phyloP scores from a whole-genome alignment of 2,113 vertebrate genomes.

The Percina caprodes region DNA sequence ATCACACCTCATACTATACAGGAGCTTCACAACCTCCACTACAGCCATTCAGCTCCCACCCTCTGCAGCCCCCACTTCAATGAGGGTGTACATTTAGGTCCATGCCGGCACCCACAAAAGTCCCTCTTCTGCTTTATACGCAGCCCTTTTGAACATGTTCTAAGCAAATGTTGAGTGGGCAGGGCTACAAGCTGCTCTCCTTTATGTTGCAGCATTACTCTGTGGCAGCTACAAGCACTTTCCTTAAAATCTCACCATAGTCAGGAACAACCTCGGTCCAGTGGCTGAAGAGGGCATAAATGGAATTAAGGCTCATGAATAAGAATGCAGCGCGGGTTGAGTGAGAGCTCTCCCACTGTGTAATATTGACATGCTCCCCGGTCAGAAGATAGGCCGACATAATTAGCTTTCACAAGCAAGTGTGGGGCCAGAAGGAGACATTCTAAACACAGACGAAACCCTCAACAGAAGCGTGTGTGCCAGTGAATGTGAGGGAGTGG shows the following conservation, averaged over 20 bases:
- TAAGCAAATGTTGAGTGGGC: slow-evolving; percentile 19
- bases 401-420: slow-evolving; percentile 72
- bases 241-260: slow-evolving; percentile 34
- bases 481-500: neutral
- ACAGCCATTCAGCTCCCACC: neutral
- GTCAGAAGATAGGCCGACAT: slow-evolving; percentile 71
- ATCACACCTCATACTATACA: neutral
- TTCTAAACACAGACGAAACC: slow-evolving; percentile 51
- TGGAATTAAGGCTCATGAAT: slow-evolving; percentile 80
- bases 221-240: slow-evolving; percentile 44
- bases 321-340: slow-evolving; percentile 62
- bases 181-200: neutral
- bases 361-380: slow-evolving; percentile 76
- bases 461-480: slow-evolving; percentile 25
- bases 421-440: slow-evolving; percentile 37
- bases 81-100: slow-evolving; percentile 44
- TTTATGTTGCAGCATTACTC: slow-evolving; percentile 33
- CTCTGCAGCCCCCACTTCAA: neutral
- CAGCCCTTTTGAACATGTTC: slow-evolving; percentile 30
- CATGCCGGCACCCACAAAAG: slow-evolving; percentile 51
- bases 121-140: slow-evolving; percentile 25
- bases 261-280: slow-evolving; percentile 48
- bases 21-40: slow-evolving; percentile 6
- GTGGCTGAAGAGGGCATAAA: slow-evolving; percentile 69
- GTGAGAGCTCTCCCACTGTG: slow-evolving; percentile 72